Base-by-base conservation (phyloP, 2,888 invertebrate species). In the Tryphoninae sp. region DNA sequence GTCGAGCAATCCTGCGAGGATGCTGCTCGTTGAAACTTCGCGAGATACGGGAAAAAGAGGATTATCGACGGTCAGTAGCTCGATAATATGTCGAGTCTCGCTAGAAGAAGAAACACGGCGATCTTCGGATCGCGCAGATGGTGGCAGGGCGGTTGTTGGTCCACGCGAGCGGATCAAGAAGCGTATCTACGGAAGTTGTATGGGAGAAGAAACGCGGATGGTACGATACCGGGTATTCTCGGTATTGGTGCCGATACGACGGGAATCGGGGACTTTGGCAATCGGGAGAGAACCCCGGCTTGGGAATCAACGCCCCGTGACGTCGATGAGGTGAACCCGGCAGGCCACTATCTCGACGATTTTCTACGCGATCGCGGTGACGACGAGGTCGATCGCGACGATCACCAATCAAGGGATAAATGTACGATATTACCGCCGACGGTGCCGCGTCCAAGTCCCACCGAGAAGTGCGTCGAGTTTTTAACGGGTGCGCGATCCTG, bases 81-180 rank as follows among this genome's bases (percentile, higher is more conserved):
- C 69, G 77, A 68, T 76, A 80, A 78, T 51, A 90, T 91, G 87
- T 91, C 91, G 83, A 91, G 91, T 80, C 80, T 91, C 75, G 92
- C 92, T 13, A 86, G 90, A 78, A 87, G 92, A 65, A 86, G 88
- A 55, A 91, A 91, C 64, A 87, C 88, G 42, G 80, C 84, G 80
- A 83, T 86, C 26, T 87, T 91, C 68, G 92, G 92, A 49, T 91
- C 92, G 55, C 87, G 90, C 78, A 86, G 92, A 83, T 92, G 92
- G 92, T 92, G 92, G 91, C 89, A 89, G 49, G 91, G 91, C 42
- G 91, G 91, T 9, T 92, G 92, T 67, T 92, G 92, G 92, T 89
- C 91, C 13, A 91, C 91, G 51, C 88, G 91, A 13, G 88, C 90
- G 69, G 91, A 92, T 80, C 92, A 92, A 80, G 92, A 92, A 79